Conservation (phyloP, 1,140 invertebrate species). For the Belonocnema kinseyi region DNA sequence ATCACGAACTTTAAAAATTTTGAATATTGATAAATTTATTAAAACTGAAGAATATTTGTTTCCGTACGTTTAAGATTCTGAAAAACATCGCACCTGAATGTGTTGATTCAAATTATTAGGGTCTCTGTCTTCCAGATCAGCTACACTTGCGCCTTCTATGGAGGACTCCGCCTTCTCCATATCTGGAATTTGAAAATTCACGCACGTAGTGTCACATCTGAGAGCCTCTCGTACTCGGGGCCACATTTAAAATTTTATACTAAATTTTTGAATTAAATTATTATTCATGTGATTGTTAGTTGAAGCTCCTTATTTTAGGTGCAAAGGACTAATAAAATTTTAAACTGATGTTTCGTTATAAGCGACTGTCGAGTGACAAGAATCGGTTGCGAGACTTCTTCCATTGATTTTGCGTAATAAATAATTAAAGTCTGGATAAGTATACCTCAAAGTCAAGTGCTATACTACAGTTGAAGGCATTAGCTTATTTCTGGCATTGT, state of each 20-base stretch:
- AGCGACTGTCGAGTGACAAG: neutral
- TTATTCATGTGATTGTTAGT: neutral
- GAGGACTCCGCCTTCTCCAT: conserved; percentile 70
- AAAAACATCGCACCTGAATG: conserved; percentile 77
- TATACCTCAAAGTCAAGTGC: conserved; percentile 15
- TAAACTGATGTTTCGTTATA: neutral
- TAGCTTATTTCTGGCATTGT: no score
- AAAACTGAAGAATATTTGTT: no score
- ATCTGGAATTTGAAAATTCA: conserved; percentile 62
- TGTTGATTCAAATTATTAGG: conserved; percentile 82
- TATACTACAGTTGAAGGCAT: neutral
- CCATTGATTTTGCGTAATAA: conserved; percentile 35
- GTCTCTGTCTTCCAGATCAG: conserved; percentile 81
- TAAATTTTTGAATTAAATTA: no score
- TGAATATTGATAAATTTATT: no score
- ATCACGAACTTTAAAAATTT: no score
- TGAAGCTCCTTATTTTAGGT: neutral
- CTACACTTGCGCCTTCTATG: conserved; percentile 69
- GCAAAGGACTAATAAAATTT: neutral
- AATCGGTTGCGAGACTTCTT: neutral
- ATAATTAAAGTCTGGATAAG: conserved; percentile 18
- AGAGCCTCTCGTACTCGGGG: conserved; percentile 53
- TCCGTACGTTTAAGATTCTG: no score
- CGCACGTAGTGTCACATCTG: conserved; percentile 48
- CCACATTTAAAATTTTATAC: conserved; percentile 42